Percentiles rank a stretch among this genome's conserved stretches.
phyloP scores from a whole-genome alignment of 2,888 invertebrate genomes.

The Pollenia labialis region DNA sequence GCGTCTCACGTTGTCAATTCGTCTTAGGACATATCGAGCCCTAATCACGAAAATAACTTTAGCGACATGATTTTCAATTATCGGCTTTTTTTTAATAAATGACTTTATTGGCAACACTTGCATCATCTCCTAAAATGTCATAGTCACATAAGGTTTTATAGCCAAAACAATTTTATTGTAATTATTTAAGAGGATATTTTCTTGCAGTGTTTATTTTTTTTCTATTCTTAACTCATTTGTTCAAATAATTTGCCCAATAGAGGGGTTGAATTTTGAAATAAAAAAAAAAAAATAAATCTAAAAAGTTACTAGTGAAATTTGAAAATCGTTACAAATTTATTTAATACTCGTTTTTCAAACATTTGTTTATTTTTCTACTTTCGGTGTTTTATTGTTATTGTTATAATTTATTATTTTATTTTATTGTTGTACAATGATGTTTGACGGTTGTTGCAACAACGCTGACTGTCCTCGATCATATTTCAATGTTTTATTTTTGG shows the following conservation, averaged over 20 bases:
- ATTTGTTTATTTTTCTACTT: slow-evolving; percentile 70
- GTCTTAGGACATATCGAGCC: no score
- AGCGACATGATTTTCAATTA: no score
- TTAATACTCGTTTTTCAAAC: slow-evolving; percentile 72
- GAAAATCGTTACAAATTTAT: slow-evolving; percentile 83
- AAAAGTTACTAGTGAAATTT: slow-evolving; percentile 75
- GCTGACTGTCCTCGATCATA: slow-evolving; percentile 59
- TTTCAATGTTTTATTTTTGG: slow-evolving; percentile 56
- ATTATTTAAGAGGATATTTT: not conserved
- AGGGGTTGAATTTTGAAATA: slow-evolving; percentile 56
- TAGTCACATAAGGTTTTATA: no score
- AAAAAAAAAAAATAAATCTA: not conserved
- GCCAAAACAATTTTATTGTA: no score
- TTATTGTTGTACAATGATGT: slow-evolving; percentile 59
- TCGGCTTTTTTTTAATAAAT: no score
- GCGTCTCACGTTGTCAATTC: no score
- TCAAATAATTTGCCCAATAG: slow-evolving; percentile 43
- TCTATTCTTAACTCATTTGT: slow-evolving; percentile 25
- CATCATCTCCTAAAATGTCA: no score
- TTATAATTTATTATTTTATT: slow-evolving; percentile 63
- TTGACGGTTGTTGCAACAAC: slow-evolving; percentile 59
- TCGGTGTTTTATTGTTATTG: slow-evolving; percentile 66
- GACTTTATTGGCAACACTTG: no score
- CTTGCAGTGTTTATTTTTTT: slow-evolving; percentile 15
- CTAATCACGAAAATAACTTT: no score